phyloP scores from a whole-genome alignment of 2,797 vertebrate genomes.

The Takifugu rubripes region DNA sequence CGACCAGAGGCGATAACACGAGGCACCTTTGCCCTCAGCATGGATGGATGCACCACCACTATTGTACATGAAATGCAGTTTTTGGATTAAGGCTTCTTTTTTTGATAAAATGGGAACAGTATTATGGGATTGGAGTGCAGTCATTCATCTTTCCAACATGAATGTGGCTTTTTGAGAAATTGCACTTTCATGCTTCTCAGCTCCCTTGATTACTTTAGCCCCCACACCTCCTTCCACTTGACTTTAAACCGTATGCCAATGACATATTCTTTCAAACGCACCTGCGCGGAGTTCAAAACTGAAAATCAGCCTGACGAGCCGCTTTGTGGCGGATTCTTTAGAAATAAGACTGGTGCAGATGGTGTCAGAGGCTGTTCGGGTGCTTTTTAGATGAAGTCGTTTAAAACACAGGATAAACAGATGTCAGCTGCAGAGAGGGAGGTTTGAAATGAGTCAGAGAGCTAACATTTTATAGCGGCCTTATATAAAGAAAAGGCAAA shows the following conservation, averaged over 20 bases:
- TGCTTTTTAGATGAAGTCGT: neutral
- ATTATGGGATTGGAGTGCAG: constrained; percentile 67
- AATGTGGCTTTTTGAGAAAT: constrained; percentile 76
- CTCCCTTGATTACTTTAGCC: constrained; percentile 74
- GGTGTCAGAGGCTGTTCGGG: neutral
- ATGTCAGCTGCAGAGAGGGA: neutral
- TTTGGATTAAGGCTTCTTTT: constrained; percentile 30
- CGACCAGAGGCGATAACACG: too few relatives aligned
- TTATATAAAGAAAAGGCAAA: neutral
- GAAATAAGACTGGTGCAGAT: neutral
- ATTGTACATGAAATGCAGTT: too few relatives aligned
- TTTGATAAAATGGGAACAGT: constrained; percentile 58
- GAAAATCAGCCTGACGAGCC: constrained; percentile 10
- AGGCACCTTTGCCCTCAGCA: too few relatives aligned
- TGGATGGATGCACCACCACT: too few relatives aligned
- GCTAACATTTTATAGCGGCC: neutral
- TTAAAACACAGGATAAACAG: neutral
- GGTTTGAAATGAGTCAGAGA: too few relatives aligned
- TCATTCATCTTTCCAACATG: constrained; percentile 73
- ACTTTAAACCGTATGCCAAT: constrained; percentile 58
- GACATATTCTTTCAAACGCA: constrained; percentile 63
- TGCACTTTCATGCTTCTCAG: constrained; percentile 75
- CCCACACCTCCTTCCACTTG: constrained; percentile 52
- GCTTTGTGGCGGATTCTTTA: neutral
- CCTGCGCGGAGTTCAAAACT: constrained; percentile 19